Percentiles rank a stretch among this genome's conserved stretches.
phyloP scores from a whole-genome alignment of 2,888 invertebrate species.

The Uloborus plumipes region DNA sequence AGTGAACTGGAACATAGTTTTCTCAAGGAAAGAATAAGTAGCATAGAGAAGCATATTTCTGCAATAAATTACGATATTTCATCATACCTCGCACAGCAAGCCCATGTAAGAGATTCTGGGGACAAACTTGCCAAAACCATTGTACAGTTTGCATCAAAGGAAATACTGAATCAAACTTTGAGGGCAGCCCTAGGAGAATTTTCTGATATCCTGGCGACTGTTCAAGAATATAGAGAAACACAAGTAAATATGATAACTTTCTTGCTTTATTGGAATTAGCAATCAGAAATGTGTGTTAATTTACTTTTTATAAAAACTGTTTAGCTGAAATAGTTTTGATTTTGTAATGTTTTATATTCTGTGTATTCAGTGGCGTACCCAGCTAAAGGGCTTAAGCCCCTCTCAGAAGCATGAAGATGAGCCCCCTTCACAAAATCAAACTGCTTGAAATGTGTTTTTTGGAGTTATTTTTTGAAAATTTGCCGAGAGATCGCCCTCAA shows the following conservation, averaged over 20 bases:
- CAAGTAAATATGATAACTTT: constrained; percentile 68
- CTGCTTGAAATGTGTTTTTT: too few species aligned
- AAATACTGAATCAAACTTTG: constrained; percentile 83
- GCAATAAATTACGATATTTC: constrained; percentile 48
- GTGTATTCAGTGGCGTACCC: too few species aligned
- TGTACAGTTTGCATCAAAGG: constrained; percentile 81
- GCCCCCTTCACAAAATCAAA: too few species aligned
- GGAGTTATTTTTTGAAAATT: too few species aligned
- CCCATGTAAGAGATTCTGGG: constrained; percentile 78
- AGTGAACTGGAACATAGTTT: constrained; percentile 58
- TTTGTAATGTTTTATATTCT: too few species aligned
- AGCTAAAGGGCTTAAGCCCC: too few species aligned
- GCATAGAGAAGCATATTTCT: constrained; percentile 46
- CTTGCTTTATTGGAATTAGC: neutral
- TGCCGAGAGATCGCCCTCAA: too few species aligned
- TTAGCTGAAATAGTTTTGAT: too few species aligned
- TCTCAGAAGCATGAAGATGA: too few species aligned
- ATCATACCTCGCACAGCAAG: constrained; percentile 53
- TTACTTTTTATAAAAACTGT: neutral
- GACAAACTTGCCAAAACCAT: constrained; percentile 83
- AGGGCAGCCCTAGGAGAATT: constrained; percentile 80
- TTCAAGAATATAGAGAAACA: constrained; percentile 82
- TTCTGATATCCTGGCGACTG: constrained; percentile 80
- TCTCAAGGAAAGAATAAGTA: constrained; percentile 46
- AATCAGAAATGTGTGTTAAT: neutral